Evolutionary conservation across 2,113 vertebrate species (phyloP).

Genomic region (Platysteira castanea): DNA sequence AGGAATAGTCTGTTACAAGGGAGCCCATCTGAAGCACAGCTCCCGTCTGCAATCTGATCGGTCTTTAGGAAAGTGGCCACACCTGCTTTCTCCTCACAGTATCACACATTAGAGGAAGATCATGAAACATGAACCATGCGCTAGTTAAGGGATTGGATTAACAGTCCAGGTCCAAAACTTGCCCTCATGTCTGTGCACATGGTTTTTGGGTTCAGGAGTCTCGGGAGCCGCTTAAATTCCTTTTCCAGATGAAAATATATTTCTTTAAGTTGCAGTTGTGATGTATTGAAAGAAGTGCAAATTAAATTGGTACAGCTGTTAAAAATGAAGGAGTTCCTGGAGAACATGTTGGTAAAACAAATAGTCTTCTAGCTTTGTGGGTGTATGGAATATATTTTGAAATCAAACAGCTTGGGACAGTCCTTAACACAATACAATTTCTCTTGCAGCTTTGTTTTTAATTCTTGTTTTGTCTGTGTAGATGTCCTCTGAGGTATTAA

Average conservation of each 20-base stretch:
- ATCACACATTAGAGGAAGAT: not conserved
- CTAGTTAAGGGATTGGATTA: not conserved
- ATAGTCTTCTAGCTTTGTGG: not conserved
- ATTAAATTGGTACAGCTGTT: not conserved
- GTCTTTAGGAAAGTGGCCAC: not conserved
- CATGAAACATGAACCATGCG: not conserved
- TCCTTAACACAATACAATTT: not conserved
- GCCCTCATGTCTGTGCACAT: accelerated
- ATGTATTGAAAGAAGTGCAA: not conserved
- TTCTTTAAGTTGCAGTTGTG: not conserved
- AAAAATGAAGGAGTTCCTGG: not conserved
- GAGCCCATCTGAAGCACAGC: not conserved
- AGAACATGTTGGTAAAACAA: not conserved
- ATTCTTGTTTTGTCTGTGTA: not conserved
- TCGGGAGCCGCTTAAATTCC: not conserved
- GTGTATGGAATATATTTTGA: not conserved
- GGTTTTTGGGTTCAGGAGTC: not conserved
- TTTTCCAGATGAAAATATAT: not conserved
- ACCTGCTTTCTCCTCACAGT: not conserved
- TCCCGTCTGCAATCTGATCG: not conserved
- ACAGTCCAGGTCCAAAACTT: not conserved
- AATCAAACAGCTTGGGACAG: not conserved
- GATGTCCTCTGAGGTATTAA: not conserved
- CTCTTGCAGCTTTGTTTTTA: not conserved
- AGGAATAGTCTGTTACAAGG: not conserved